Base-by-base conservation (phyloP, 2,888 invertebrate genomes). In the Neria commutata region DNA sequence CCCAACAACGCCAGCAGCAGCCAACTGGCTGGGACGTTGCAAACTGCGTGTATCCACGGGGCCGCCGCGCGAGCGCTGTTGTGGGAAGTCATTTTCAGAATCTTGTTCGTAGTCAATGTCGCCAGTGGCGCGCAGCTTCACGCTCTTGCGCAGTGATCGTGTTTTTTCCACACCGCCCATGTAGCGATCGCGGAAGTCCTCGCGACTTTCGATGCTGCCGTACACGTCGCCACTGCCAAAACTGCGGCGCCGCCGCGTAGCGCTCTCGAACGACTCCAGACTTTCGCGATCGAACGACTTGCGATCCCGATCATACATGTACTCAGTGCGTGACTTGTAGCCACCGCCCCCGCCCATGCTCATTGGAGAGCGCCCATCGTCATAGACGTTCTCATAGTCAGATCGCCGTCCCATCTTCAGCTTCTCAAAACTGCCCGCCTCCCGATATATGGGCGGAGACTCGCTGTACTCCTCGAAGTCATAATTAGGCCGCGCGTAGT, bases 31-130 rank as follows among this genome's bases (percentile, higher is more conserved):
- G 6, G 81, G 77, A 17, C 82, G 70, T 58, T 81, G 81, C 45
- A 82, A 67, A 54, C 81, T 82, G 58, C 81, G 71, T 3, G 72
- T 68, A 53, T 76, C 78, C 6, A 67, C 47, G 4, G 65, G 56
- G 8, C 54, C 60, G 14, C 29, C 55, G 25, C 34, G 57, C 24
- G n/a, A 17, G 5, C 48, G 55, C 17, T 71, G 67, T 23, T 72
- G 66, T 42, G 77, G 76, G 46, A 77, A 74, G 73, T 85, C 85
- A 68, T 79, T 81, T 65, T 84, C 85, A 2, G 82, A 81, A 56
- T 83, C 83, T 69, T 83, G 83, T 58, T 85, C 85, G 74, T 85
- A 85, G 65, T 85, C 85, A 50, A 77, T 76, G 34, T 85, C 85
- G 72, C 74, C 79, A 1, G 73, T 66, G 6, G 71, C 71, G 2